Conservation (phyloP, 1,140 invertebrate species). For the Calliopsis andreniformis region DNA sequence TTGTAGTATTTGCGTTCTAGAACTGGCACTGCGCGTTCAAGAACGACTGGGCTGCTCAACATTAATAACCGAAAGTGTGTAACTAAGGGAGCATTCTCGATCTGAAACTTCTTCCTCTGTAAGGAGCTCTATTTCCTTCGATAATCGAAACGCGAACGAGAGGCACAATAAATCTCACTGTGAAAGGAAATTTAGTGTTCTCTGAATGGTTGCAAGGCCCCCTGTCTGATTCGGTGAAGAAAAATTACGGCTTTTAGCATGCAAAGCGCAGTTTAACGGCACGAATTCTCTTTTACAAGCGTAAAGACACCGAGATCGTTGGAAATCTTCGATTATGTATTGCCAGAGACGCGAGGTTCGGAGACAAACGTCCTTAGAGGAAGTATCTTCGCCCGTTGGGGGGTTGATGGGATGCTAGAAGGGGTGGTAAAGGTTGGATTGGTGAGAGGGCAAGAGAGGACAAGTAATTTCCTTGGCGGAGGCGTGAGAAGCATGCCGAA, state of each 20-base stretch:
- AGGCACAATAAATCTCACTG: neutral
- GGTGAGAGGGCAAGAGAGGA: constrained; percentile 67
- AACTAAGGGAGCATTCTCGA: neutral
- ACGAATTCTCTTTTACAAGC: neutral
- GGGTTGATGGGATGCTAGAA: neutral
- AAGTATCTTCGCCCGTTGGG: constrained; percentile 38
- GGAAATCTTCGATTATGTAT: constrained; percentile 19
- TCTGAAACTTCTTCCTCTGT: neutral
- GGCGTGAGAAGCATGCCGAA: constrained; percentile 77
- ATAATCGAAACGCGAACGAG: constrained; percentile 2
- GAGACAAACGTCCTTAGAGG: constrained; percentile 54
- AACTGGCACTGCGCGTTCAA: constrained; percentile 64
- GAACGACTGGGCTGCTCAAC: constrained; percentile 47
- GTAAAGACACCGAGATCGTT: neutral
- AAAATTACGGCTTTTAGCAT: neutral
- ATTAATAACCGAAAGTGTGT: constrained; percentile 63
- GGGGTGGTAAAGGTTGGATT: constrained; percentile 22
- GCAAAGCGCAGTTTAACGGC: neutral
- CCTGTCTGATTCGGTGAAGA: neutral
- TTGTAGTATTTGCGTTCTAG: constrained; percentile 69
- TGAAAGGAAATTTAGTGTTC: neutral
- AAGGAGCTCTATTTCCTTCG: neutral
- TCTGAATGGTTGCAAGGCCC: neutral
- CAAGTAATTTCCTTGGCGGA: constrained; percentile 81
- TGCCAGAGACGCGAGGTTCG: constrained; percentile 36